These are phyloP conservation scores for Apis laboriosa DNA, from an alignment of 1,140 invertebrate species.

Conservation along the genomic window DNA sequence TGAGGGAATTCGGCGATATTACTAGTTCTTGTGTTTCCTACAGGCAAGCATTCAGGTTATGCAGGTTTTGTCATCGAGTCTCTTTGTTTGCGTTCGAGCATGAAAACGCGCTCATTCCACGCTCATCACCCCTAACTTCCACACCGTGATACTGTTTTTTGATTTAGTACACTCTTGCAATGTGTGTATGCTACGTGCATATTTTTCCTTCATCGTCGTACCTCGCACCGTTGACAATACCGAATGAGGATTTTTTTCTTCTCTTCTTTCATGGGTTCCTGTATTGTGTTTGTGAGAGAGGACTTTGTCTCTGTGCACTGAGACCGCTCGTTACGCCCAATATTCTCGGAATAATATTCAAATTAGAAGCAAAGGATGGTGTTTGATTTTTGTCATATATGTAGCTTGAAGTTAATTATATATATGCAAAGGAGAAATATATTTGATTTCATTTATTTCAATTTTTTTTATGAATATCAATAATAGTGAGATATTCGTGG, in stretches of 20 bases:
- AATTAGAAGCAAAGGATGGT: background rate
- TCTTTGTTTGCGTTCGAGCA: conserved; percentile 74
- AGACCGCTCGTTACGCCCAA: conserved; percentile 1
- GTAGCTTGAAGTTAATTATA: background rate
- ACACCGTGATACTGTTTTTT: conserved; percentile 52
- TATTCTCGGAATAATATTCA: conserved; percentile 6
- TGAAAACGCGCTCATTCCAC: conserved; percentile 70
- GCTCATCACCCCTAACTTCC: conserved; percentile 60
- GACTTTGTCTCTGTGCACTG: background rate
- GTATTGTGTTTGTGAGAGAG: conserved; percentile 18
- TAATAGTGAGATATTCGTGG: too few species aligned
- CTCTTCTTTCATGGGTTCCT: conserved; percentile 23
- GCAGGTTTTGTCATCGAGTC: conserved; percentile 74
- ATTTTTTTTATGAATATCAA: too few species aligned
- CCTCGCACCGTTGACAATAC: conserved; percentile 50
- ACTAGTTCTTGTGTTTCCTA: conserved; percentile 68
- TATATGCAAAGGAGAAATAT: too few species aligned
- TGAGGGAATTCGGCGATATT: conserved; percentile 63
- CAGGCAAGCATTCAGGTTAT: conserved; percentile 68
- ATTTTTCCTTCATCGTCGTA: conserved; percentile 46
- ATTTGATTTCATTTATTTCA: too few species aligned
- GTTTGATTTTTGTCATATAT: background rate
- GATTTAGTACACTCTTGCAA: conserved; percentile 41
- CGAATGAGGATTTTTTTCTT: conserved; percentile 34
- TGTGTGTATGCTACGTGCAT: conserved; percentile 14